A percentile compares a stretch with the other conserved stretches of the same genome.
These are phyloP conservation scores for Oedothorax gibbosus DNA, from an alignment of 1,140 invertebrate species.

Conservation along the genomic window DNA sequence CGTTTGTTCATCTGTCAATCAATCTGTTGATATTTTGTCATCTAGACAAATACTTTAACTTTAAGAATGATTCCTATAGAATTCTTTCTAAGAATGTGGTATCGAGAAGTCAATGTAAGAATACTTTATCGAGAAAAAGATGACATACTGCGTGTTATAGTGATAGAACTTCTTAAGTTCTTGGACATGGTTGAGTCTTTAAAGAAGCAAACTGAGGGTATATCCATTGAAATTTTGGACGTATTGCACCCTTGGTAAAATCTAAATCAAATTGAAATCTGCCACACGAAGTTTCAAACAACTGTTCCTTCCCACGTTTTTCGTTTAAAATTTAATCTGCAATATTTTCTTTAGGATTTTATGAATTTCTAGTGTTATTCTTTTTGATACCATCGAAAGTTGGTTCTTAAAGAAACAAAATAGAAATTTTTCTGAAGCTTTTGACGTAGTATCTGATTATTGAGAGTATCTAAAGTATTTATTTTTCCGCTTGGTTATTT, in stretches of 20 bases:
- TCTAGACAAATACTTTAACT: no score
- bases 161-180: neutral
- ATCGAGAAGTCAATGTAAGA: neutral
- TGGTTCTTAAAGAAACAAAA: neutral
- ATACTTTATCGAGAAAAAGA: neutral
- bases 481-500: no score
- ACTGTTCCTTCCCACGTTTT: conserved; percentile 24
- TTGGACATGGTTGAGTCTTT: conserved; percentile 1
- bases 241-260: neutral
- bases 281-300: neutral
- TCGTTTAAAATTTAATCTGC: conserved; percentile 28
- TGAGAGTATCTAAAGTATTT: no score
- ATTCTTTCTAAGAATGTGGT: no score
- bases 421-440: no score
- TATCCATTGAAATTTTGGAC: neutral
- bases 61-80: no score
- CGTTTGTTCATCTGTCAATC: no score
- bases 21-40: no score
- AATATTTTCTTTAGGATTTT: conserved; percentile 10
- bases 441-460: no score
- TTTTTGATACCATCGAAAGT: conserved; percentile 2
- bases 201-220: neutral
- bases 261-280: conserved; percentile 7
- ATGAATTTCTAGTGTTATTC: neutral
- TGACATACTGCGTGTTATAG: neutral